These are phyloP conservation scores for Monopterus albus DNA, from an alignment of 2,113 vertebrate species.

Conservation along the genomic window DNA sequence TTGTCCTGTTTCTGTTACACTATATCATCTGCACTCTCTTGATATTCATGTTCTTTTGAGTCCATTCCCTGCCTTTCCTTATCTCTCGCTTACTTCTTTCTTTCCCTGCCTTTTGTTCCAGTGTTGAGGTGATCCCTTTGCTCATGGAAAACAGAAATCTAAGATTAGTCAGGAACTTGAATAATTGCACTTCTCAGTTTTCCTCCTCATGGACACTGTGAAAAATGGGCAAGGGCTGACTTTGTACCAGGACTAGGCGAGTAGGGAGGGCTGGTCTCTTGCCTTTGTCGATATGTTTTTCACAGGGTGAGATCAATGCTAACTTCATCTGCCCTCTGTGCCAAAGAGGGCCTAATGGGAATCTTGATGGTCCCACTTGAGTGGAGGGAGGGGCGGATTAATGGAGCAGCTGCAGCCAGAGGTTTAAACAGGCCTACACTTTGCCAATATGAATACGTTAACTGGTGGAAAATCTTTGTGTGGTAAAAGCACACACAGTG, in stretches of 20 bases:
- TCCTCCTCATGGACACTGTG: conserved; percentile 25
- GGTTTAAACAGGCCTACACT: conserved; percentile 27
- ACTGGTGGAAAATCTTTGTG: neutral
- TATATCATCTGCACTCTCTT: conserved; percentile 36
- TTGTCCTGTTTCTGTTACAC: conserved; percentile 47
- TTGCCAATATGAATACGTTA: neutral
- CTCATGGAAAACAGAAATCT: conserved; percentile 2
- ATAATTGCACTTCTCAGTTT: conserved; percentile 34
- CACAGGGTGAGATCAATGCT: conserved; percentile 56
- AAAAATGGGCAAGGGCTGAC: neutral
- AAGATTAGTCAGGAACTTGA: conserved; percentile 40
- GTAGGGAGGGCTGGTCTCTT: conserved; percentile 18
- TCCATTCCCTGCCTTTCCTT: conserved; percentile 5
- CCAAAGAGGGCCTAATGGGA: conserved; percentile 50
- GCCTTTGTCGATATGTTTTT: conserved; percentile 57
- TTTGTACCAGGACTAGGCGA: conserved; percentile 32
- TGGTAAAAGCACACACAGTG: neutral
- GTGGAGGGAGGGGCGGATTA: conserved; percentile 2
- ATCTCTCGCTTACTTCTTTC: conserved; percentile 8
- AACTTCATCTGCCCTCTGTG: conserved; percentile 39
- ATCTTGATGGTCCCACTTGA: conserved; percentile 21
- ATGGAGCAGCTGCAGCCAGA: conserved; percentile 7
- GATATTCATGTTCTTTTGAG: conserved; percentile 42
- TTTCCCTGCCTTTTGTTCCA: conserved; percentile 27
- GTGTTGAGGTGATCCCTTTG: conserved; percentile 28